Conservation (phyloP, 2,113 vertebrate species). For the Lates calcarifer region DNA sequence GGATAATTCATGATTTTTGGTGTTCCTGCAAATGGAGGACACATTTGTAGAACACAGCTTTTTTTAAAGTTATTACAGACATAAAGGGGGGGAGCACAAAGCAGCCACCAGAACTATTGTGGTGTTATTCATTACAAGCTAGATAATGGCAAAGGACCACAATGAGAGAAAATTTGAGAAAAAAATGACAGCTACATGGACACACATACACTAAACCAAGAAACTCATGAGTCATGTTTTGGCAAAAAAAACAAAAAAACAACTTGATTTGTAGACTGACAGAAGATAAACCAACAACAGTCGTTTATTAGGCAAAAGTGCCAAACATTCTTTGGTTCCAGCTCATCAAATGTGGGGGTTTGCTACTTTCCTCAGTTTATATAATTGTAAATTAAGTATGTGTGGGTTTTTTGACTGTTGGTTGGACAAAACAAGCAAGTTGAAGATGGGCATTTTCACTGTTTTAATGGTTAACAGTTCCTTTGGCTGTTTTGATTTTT, state of each 20-base stretch:
- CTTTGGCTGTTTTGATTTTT: no score
- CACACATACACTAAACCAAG: neutral
- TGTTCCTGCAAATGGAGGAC: neutral
- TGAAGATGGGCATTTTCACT: no score
- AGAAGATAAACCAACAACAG: neutral
- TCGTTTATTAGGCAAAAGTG: neutral
- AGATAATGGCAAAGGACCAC: constrained; percentile 10
- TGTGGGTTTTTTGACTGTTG: neutral
- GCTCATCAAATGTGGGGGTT: neutral
- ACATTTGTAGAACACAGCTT: neutral
- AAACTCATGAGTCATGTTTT: neutral
- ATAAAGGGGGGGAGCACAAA: neutral
- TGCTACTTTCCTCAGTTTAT: neutral
- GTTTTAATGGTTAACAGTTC: no score
- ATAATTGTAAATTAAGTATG: neutral
- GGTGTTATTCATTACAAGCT: constrained; percentile 1
- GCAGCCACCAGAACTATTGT: neutral
- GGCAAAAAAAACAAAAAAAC: neutral
- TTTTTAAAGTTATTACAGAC: neutral
- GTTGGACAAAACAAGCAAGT: neutral
- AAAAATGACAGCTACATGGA: neutral
- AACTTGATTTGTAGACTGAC: neutral
- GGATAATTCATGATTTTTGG: constrained; percentile 4
- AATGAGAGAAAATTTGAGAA: neutral
- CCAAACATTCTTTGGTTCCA: neutral